Percentiles rank a stretch among this genome's conserved stretches.
Evolutionary conservation across 2,888 invertebrate species (phyloP).

Genomic region (Eupithecia pulchellata): DNA sequence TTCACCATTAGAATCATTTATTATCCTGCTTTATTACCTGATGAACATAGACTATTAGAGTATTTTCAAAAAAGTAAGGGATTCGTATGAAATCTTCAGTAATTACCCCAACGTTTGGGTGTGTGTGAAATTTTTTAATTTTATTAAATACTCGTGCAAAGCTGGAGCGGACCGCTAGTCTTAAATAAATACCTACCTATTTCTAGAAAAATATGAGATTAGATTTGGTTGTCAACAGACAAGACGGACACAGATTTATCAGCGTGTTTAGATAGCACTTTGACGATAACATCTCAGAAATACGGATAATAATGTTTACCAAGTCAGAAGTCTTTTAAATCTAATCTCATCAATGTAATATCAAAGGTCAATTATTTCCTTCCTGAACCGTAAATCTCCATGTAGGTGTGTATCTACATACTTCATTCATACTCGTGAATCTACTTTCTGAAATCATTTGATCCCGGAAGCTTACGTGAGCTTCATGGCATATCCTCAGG

Average conservation of each 20-base stretch:
- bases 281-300: conserved; percentile 1
- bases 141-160: too few relatives aligned
- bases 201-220: neutral
- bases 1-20: too few relatives aligned
- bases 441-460: conserved; percentile 15
- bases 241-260: conserved; percentile 35
- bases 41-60: too few relatives aligned
- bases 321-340: conserved; percentile 22
- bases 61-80: too few relatives aligned
- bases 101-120: too few relatives aligned
- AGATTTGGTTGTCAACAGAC: neutral
- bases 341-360: conserved; percentile 22
- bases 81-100: too few relatives aligned
- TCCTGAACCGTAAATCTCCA: conserved; percentile 14
- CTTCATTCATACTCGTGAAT: neutral
- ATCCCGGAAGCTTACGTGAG: conserved; percentile 34
- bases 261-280: conserved; percentile 5
- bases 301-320: conserved; percentile 13
- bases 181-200: neutral
- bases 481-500: conserved; percentile 26
- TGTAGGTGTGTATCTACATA: too few relatives aligned
- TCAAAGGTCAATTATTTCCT: conserved; percentile 18
- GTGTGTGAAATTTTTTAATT: too few relatives aligned
- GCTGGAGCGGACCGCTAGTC: too few relatives aligned
- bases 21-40: too few relatives aligned